Conservation (phyloP, 2,797 vertebrate genomes). For the Nannoperca obscura region DNA sequence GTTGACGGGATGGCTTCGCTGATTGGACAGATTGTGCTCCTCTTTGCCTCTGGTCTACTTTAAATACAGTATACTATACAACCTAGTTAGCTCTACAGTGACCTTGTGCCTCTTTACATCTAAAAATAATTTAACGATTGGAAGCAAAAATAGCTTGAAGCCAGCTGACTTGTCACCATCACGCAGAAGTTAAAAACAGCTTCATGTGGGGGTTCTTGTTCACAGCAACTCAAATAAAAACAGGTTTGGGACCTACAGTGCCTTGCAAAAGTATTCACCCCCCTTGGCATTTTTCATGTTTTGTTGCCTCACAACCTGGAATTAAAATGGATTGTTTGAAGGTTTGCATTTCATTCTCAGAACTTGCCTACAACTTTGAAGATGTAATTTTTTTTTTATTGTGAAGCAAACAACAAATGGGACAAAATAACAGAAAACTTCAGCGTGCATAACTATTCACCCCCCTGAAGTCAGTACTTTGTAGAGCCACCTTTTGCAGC, state of each 20-base stretch:
- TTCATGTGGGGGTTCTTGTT: background rate
- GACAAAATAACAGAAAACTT: no score
- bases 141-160: conserved; percentile 8
- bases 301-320: no score
- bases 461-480: no score
- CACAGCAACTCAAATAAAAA: background rate
- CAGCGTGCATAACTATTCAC: no score
- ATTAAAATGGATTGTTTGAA: no score
- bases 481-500: no score
- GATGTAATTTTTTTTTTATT: no score
- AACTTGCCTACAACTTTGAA: no score
- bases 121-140: conserved; percentile 14
- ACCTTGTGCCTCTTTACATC: background rate
- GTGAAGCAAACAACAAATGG: no score
- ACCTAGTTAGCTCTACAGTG: background rate
- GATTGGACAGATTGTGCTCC: background rate
- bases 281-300: no score
- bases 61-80: background rate
- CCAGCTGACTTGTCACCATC: background rate
- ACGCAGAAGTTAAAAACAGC: conserved; percentile 13
- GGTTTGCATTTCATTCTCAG: no score
- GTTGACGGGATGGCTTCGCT: background rate
- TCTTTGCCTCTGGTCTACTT: background rate
- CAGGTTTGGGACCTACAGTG: background rate
- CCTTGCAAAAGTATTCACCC: no score